Evolutionary conservation across 2,888 invertebrate genomes (phyloP), one percentile per base, ranked within the genome.

Genomic region (Himalopsyche kuldschensis): DNA sequence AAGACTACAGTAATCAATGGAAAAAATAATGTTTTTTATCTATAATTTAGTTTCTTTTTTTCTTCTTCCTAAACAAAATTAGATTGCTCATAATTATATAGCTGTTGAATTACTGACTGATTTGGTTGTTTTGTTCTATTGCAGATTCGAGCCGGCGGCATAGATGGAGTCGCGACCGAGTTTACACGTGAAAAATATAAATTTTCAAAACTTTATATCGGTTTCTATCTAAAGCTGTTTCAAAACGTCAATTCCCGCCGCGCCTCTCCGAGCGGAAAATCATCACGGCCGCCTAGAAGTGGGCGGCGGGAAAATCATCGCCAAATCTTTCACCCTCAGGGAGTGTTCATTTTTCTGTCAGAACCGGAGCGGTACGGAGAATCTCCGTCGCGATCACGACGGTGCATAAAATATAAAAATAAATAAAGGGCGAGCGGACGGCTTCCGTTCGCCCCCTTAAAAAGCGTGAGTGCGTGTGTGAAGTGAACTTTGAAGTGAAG

Each of bases 401-500:
- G 69, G 41, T 41, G 41, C 24, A 41, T 81, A 55, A 35, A 32
- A 81, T 15, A 75, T 32, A 31, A 30, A 69, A 55, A 46, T 17
- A 47, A 27, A 24, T 46, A 31, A 78, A 46, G 47, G 41, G 78
- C 78, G 48, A 47, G 48, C 47, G 78, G 41, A 47, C 31, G 17
- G n/a, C 24, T 20, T 47, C 30, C 31, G 78, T 32, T 24, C 41
- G 30, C 30, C 79, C 31, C 30, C 55, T 48, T n/a, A 48, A 27
- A 32, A 80, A 55, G 75, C 48, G 48, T 32, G 81, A 75, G 55
- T 48, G 47, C 82, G 46, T 84, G 86, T 79, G 85, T 82, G 86
- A 84, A 86, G 83, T 81, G 69, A 69, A 69, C 84, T 85, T 48
- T 86, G 83, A 86, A 83, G 86, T 81, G 80, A 84, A 81, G 84